Evolutionary conservation across 2,888 invertebrate genomes (phyloP).

Genomic region (Pseudococcus viburni): DNA sequence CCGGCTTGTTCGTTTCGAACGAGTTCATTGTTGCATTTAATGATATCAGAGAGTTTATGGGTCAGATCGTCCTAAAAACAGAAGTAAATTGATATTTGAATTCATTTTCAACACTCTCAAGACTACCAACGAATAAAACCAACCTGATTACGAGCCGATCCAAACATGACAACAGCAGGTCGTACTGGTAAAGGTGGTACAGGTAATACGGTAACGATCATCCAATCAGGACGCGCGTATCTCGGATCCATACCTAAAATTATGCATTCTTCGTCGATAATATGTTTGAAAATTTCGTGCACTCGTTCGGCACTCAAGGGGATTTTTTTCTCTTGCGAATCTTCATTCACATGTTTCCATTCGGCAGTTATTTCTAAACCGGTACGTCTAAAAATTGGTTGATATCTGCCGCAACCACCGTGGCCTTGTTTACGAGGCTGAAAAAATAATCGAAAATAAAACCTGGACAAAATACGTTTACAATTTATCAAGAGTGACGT

Average conservation of each 20-base stretch:
- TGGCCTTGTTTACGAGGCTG: slow-evolving; percentile 79
- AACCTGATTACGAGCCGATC: slow-evolving; percentile 93
- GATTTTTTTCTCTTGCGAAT: slow-evolving; percentile 97
- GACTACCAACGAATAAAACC: neutral
- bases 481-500: neutral
- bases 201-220: slow-evolving; percentile 97
- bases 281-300: slow-evolving; percentile 84
- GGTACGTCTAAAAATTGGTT: slow-evolving; percentile 90
- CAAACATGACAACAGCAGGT: slow-evolving; percentile 99
- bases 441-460: slow-evolving; percentile 40
- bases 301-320: slow-evolving; percentile 94
- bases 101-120: neutral
- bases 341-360: slow-evolving; percentile 99
- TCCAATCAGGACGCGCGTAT: slow-evolving; percentile 98
- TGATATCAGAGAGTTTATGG: slow-evolving; percentile 98
- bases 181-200: slow-evolving; percentile 97
- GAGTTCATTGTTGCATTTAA: slow-evolving; percentile 97
- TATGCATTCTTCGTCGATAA: slow-evolving; percentile 92
- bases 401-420: slow-evolving; percentile 98
- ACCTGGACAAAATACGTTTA: neutral
- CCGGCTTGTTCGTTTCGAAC: slow-evolving; percentile 95
- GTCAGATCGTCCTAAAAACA: slow-evolving; percentile 91
- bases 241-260: slow-evolving; percentile 97
- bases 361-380: slow-evolving; percentile 96
- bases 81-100: too few relatives aligned